A percentile compares a stretch with the other conserved stretches of the same genome.
These are phyloP conservation scores for Galerucella calmariensis DNA, from an alignment of 2,888 invertebrate species.

Conservation along the genomic window DNA sequence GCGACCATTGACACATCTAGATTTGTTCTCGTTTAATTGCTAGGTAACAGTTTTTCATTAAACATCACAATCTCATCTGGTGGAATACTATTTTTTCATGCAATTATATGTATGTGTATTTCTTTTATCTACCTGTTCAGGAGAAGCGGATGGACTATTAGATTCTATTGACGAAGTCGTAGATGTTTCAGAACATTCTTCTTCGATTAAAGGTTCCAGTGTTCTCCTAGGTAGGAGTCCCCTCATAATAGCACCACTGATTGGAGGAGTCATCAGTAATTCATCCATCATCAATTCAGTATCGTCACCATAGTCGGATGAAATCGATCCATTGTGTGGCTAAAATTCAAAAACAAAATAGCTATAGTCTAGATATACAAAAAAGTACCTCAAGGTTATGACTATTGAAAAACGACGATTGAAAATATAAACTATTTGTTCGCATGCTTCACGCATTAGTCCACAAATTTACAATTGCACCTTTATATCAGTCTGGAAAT, in stretches of 20 bases:
- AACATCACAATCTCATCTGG: too few species aligned
- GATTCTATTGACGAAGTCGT: constrained; percentile 58
- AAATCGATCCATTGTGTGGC: constrained; percentile 62
- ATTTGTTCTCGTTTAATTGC: too few species aligned
- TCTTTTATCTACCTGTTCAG: constrained; percentile 63
- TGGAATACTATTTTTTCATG: too few species aligned
- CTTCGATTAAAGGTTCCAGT: constrained; percentile 85
- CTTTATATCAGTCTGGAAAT: too few species aligned
- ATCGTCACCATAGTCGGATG: constrained; percentile 79
- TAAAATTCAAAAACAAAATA: constrained; percentile 32
- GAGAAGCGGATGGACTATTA: constrained; percentile 58
- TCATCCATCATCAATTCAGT: constrained; percentile 87
- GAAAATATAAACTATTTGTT: too few species aligned
- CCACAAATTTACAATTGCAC: too few species aligned
- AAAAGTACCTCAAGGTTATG: too few species aligned
- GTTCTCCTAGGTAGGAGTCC: constrained; percentile 80
- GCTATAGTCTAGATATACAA: neutral
- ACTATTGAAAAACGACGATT: too few species aligned
- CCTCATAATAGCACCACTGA: constrained; percentile 77
- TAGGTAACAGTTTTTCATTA: too few species aligned
- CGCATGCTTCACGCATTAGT: too few species aligned
- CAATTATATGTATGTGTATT: neutral
- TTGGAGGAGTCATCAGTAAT: constrained; percentile 80
- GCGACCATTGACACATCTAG: too few species aligned
- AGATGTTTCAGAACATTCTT: constrained; percentile 79